A percentile compares a stretch with the other conserved stretches of the same genome.
phyloP scores from a whole-genome alignment of 2,797 vertebrate genomes.

The Taenioides sp. region DNA sequence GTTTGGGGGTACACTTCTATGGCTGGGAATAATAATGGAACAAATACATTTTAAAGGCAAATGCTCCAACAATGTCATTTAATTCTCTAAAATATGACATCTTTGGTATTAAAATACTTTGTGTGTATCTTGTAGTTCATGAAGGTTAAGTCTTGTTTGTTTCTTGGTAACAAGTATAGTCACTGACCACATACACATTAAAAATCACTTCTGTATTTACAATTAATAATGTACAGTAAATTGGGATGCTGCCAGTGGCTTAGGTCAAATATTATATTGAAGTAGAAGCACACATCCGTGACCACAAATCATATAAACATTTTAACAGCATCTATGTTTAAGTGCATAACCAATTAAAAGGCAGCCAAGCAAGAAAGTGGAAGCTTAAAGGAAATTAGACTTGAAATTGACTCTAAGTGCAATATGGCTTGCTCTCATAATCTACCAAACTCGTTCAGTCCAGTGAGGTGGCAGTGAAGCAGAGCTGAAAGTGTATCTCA shows the following conservation, averaged over 20 bases:
- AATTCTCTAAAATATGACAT: conserved; percentile 36
- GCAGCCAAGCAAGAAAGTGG: conserved; percentile 1
- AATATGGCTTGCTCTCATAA: conserved; percentile 20
- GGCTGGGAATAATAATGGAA: not conserved
- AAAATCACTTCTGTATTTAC: not conserved
- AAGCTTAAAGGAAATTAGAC: conserved; percentile 3
- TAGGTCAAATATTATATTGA: not conserved
- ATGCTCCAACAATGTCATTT: too few species aligned
- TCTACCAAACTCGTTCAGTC: conserved; percentile 20
- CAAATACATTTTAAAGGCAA: too few species aligned
- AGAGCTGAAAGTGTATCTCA: conserved; percentile 41
- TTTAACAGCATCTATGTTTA: conserved; percentile 3
- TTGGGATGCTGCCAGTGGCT: not conserved
- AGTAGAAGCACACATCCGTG: not conserved
- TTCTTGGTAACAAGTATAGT: not conserved
- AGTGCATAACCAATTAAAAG: conserved; percentile 1
- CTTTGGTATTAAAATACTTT: conserved; percentile 37
- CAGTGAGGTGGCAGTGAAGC: conserved; percentile 27
- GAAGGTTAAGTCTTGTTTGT: not conserved
- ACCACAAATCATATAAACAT: not conserved
- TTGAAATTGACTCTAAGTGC: conserved; percentile 8
- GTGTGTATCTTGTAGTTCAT: conserved; percentile 15
- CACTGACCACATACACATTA: not conserved
- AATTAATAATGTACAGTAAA: not conserved
- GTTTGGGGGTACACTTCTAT: conserved; percentile 32